phyloP scores from a whole-genome alignment of 2,888 invertebrate genomes.

The Teinopalpus imperialis region DNA sequence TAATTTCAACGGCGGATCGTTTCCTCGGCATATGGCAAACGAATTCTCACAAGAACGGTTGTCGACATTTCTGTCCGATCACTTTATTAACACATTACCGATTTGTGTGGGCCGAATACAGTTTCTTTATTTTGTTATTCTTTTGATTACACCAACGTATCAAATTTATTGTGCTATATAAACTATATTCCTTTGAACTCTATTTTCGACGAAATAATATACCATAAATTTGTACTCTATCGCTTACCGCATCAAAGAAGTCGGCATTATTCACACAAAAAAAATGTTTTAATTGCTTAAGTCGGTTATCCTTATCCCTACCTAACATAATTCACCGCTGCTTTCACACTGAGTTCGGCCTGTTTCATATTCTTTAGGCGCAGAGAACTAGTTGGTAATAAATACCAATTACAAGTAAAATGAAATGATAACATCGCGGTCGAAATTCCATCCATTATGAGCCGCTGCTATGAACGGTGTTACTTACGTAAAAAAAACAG shows the following conservation, averaged over 20 bases:
- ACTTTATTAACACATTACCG: slow-evolving; percentile 58
- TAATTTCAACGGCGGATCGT: slow-evolving; percentile 61
- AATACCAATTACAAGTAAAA: slow-evolving; percentile 80
- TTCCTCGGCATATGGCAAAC: slow-evolving; percentile 67
- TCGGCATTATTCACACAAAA: slow-evolving; percentile 56
- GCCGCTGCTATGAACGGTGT: slow-evolving; percentile 39
- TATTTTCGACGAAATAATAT: slow-evolving; percentile 46
- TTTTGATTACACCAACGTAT: slow-evolving; percentile 13
- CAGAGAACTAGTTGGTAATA: slow-evolving; percentile 62
- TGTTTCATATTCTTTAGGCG: slow-evolving; percentile 41
- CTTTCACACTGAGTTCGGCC: slow-evolving; percentile 64
- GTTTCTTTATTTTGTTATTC: slow-evolving; percentile 20
- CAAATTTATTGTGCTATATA: slow-evolving; percentile 28
- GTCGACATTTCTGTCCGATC: slow-evolving; percentile 44
- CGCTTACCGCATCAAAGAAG: slow-evolving; percentile 61
- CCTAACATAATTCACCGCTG: slow-evolving; percentile 67
- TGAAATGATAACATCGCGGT: slow-evolving; percentile 72
- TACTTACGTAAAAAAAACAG: slow-evolving; percentile 52
- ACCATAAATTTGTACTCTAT: slow-evolving; percentile 65
- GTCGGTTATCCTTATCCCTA: slow-evolving; percentile 58
- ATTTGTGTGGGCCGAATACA: slow-evolving; percentile 56
- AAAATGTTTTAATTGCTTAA: slow-evolving; percentile 72
- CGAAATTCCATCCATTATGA: slow-evolving; percentile 64
- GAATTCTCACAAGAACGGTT: slow-evolving; percentile 62
- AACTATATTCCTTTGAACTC: slow-evolving; percentile 29